A percentile compares a stretch with the other conserved stretches of the same genome.
phyloP scores from a whole-genome alignment of 2,888 invertebrate species.

The Deroplatys truncata region DNA sequence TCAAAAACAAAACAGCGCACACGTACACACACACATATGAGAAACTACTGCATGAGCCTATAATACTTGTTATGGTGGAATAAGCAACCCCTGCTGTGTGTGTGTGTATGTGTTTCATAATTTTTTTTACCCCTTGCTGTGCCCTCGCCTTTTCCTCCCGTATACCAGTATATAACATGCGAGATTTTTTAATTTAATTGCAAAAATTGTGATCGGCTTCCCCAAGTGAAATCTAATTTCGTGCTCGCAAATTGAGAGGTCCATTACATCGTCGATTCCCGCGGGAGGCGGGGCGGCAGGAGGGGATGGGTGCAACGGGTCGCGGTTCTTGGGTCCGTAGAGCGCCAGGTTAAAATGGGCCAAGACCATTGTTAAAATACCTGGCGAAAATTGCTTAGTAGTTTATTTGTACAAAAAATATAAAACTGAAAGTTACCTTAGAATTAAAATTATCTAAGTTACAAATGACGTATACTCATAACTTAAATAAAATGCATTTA shows the following conservation, averaged over 20 bases:
- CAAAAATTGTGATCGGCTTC: conserved; percentile 12
- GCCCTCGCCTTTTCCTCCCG: background rate
- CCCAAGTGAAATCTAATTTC: conserved; percentile 12
- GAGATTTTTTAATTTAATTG: conserved; percentile 13
- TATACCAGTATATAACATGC: background rate
- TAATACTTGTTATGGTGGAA: background rate
- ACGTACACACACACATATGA: background rate
- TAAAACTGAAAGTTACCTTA: too few relatives aligned
- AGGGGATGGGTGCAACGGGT: background rate
- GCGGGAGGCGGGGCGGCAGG: background rate
- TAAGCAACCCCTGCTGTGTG: background rate
- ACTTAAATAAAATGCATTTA: too few relatives aligned
- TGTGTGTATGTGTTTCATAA: background rate
- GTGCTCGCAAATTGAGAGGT: conserved; percentile 10
- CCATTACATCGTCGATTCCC: conserved; percentile 7
- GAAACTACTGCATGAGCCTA: background rate
- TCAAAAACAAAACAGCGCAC: background rate
- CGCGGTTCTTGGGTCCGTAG: background rate
- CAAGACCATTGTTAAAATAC: background rate
- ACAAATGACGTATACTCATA: too few relatives aligned
- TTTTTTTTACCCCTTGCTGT: background rate
- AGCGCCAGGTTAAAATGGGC: background rate
- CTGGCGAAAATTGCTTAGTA: too few relatives aligned
- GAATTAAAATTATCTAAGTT: too few relatives aligned
- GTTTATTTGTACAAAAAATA: too few relatives aligned